These are phyloP conservation scores for Malurus melanocephalus DNA, from an alignment of 2,113 vertebrate species.

Conservation along the genomic window DNA sequence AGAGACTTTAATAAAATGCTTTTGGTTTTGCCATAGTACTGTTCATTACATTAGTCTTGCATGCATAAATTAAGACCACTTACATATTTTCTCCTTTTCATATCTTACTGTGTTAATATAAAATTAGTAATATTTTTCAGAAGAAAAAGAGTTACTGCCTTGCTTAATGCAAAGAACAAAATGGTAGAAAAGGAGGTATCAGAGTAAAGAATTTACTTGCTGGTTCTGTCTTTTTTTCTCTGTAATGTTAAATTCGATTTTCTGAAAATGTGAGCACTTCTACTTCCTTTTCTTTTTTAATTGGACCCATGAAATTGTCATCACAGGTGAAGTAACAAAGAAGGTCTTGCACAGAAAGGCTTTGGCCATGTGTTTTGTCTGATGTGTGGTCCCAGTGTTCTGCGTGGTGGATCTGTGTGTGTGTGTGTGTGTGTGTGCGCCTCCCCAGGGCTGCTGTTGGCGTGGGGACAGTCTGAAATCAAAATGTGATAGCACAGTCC, in stretches of 20 bases:
- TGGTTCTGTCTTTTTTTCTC: neutral
- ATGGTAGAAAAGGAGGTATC: neutral
- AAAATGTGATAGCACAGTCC: too few relatives aligned
- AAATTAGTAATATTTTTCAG: neutral
- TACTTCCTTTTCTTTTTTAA: neutral
- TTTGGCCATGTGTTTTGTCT: neutral
- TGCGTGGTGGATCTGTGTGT: fast-evolving
- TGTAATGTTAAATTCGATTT: neutral
- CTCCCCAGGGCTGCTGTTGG: neutral
- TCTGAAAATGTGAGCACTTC: neutral
- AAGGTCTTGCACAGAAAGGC: neutral
- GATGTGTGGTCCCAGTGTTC: fast-evolving
- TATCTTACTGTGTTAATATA: neutral
- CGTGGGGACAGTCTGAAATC: neutral
- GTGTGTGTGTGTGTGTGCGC: neutral
- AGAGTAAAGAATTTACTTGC: neutral
- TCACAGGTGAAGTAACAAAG: neutral
- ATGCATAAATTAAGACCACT: neutral
- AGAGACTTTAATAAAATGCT: conserved; percentile 1
- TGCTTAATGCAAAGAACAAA: neutral
- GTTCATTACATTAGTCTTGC: neutral
- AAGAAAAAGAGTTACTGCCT: neutral
- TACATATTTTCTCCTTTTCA: neutral
- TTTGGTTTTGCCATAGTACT: neutral
- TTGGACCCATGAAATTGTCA: neutral